A percentile compares a stretch with the other conserved stretches of the same genome.
Conservation (phyloP, 2,888 invertebrate genomes). For the Rhagonycha lutea region DNA sequence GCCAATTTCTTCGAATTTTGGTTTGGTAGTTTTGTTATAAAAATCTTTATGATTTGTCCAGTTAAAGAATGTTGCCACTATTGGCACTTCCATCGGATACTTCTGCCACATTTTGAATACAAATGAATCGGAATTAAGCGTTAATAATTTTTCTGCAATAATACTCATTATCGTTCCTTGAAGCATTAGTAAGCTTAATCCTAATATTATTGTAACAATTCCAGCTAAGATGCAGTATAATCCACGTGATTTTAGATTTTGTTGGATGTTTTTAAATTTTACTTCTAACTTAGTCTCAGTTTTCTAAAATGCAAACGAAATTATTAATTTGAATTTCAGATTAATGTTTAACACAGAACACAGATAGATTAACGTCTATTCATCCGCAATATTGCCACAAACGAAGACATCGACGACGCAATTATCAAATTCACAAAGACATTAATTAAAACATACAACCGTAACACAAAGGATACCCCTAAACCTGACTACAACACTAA, state of each 20-base stretch:
- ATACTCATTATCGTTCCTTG: not conserved
- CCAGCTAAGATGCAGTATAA: not conserved
- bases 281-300: not conserved
- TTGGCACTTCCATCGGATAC: not conserved
- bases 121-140: not conserved
- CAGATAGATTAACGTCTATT: too few relatives aligned
- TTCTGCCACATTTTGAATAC: not conserved
- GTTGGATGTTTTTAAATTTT: not conserved
- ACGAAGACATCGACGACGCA: too few relatives aligned
- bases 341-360: too few relatives aligned
- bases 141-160: not conserved
- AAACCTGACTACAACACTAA: too few relatives aligned
- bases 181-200: not conserved
- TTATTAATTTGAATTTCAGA: too few relatives aligned
- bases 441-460: too few relatives aligned
- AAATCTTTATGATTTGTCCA: slow-evolving; percentile 59
- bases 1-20: slow-evolving; percentile 62
- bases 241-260: not conserved
- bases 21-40: slow-evolving; percentile 59
- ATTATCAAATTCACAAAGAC: too few relatives aligned
- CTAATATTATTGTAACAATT: slow-evolving; percentile 26
- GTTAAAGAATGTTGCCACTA: slow-evolving; percentile 41
- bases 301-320: not conserved
- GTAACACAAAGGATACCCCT: too few relatives aligned
- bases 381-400: too few relatives aligned